These are phyloP conservation scores for Mythimna albipuncta DNA, from an alignment of 2,888 invertebrate species.

Conservation along the genomic window DNA sequence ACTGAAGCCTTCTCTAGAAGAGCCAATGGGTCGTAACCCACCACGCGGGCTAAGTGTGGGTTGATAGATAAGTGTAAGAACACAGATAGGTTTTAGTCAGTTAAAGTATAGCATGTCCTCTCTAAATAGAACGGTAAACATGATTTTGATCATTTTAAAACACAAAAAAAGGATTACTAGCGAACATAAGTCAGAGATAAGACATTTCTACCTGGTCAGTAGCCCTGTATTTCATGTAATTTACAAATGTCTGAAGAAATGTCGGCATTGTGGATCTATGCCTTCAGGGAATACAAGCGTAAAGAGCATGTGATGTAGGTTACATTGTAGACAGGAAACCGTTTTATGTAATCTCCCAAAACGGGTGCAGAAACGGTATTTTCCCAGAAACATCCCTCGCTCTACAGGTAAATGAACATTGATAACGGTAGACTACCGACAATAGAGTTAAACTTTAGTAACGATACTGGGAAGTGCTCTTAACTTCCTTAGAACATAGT, in stretches of 20 bases:
- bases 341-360: background rate
- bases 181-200: too few relatives aligned
- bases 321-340: background rate
- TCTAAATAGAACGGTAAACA: too few relatives aligned
- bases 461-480: background rate
- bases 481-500: background rate
- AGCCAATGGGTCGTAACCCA: too few relatives aligned
- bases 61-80: too few relatives aligned
- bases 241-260: background rate
- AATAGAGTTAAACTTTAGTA: background rate
- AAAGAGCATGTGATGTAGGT: background rate
- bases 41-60: too few relatives aligned
- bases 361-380: background rate
- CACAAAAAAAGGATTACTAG: too few relatives aligned
- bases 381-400: background rate
- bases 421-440: background rate
- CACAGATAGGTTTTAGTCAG: too few relatives aligned
- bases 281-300: background rate
- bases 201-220: background rate
- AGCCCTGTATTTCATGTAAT: background rate
- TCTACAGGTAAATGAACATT: background rate
- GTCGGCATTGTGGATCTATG: background rate
- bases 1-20: too few relatives aligned
- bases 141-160: too few relatives aligned
- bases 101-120: too few relatives aligned